phyloP scores from a whole-genome alignment of 1,140 invertebrate genomes.

The Dryas iulia region DNA sequence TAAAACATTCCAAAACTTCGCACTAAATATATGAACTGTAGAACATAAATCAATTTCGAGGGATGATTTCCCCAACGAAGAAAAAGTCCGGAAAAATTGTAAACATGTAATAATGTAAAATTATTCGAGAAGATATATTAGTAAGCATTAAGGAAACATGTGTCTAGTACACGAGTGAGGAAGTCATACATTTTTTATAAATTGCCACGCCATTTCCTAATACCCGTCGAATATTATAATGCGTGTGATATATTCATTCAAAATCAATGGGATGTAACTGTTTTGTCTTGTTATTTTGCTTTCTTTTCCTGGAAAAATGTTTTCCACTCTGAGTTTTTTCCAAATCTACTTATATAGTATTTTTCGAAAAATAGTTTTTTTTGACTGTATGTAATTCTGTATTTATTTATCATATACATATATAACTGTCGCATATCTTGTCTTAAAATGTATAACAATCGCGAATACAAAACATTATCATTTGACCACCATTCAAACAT shows the following conservation, averaged over 20 bases:
- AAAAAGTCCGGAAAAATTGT: not conserved
- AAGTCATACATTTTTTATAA: not conserved
- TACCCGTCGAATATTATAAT: not conserved
- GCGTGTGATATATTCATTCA: not conserved
- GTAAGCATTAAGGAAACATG: slow-evolving; percentile 2
- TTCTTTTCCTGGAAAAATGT: not conserved
- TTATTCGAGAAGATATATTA: slow-evolving; percentile 1
- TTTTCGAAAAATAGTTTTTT: no score
- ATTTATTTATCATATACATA: no score
- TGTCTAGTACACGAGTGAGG: not conserved
- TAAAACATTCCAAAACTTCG: no score
- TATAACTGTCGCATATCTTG: no score
- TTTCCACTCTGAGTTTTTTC: no score
- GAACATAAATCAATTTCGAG: not conserved
- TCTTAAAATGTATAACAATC: no score
- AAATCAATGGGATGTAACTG: not conserved
- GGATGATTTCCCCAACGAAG: not conserved
- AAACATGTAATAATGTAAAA: not conserved
- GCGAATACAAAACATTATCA: no score
- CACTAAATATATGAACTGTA: not conserved
- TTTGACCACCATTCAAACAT: no score
- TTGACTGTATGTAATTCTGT: no score
- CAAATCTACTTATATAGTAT: no score
- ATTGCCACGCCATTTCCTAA: not conserved
- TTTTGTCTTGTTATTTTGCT: not conserved